Evolutionary conservation across 2,797 vertebrate species (phyloP), one percentile per base, ranked within the genome.

Genomic region (Cheracebus regulus): DNA sequence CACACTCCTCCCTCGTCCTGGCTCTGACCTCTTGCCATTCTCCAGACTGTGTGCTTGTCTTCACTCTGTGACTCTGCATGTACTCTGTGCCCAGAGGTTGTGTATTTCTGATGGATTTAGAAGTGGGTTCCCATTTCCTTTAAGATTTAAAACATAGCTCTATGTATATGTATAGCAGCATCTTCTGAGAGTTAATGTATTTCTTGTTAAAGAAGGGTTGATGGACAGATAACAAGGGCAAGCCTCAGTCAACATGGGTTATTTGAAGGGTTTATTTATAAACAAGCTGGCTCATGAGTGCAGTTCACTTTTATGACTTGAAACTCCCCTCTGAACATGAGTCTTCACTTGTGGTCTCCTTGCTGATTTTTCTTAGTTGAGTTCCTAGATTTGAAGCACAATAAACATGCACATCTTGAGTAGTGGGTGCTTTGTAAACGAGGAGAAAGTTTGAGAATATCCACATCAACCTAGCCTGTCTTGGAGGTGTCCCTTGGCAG

Each of bases 121-220:
- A 73, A 24, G 17, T 58, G 44, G 15, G 36, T 28, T 58, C 52
- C 30, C 11, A 9, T 78, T 87, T 55, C 55, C 57, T 73, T 46
- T 19, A 33, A 39, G 61, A 48, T 90, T 48, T 33, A 64, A 52
- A 50, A 36, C 48, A 1, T 7, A 39, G 33, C 24, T 57, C 0
- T 73, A 7, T 50, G 8, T 14, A 8, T 8, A 13, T 13, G 4
- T 10, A 0, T 7, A 36, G 52, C 33, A 10, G 50, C n/a, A 0
- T 72, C 50, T 79, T 39, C 64, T 2, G 24, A 90, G 28, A 44
- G 61, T 36, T 33, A 10, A 19, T 7, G 2, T 70, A 2, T 19
- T 7, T 9, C 14, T 88, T 86, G 50, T 48, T 76, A 33, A 28
- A 39, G 17, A 9, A 33, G 17, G 14, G 24, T 11, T 8, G 30